Evolutionary conservation across 2,113 vertebrate genomes (phyloP), one percentile per base, ranked within the genome.

Genomic region (Oreocharis arfaki): DNA sequence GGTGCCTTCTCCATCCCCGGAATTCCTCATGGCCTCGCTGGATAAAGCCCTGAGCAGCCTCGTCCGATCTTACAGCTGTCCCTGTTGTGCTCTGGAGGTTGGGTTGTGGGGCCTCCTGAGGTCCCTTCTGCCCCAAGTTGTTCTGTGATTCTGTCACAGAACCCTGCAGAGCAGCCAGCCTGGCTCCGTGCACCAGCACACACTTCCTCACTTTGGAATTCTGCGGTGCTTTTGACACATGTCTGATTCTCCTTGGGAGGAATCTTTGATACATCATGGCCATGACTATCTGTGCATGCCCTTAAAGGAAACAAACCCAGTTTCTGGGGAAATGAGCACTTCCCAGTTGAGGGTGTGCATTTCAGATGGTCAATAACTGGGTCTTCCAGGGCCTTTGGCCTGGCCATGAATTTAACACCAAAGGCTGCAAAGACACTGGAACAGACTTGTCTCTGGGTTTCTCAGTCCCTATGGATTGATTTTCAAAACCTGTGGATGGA

Each of bases 1-100:
- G 0, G 6, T 68, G 27, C 3, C 0, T 0, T 12, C 27, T 52
- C 42, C 8, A 5, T 18, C 47, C 9, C 0, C 50, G 35, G 21
- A 33, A 16, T n/a, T 73, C 19, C 52, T 71, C 27, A 55, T 3
- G 16, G 23, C 32, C 39, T 79, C 37, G 14, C 27, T 41, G 53
- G 26, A 22, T 47, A n/a, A 69, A 64, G 30, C 16, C 32, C 49
- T 35, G 37, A 71, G n/a, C n/a, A 46, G 8, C 8, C 15, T 64
- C 32, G 7, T 49, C 27, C 39, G 39, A 57, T 28, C 53, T 55
- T 37, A 21, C 8, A 81, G 35, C 41, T 82, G 70, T 15, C 27
- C 47, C 13, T 47, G 24, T 49, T 19, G 12, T 73, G 69, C 69
- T 20, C 50, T 64, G 55, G 18, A 57, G 39, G 19, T 11, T 63